Base-by-base conservation (phyloP, 2,113 vertebrate species). In the Thymallus thymallus region DNA sequence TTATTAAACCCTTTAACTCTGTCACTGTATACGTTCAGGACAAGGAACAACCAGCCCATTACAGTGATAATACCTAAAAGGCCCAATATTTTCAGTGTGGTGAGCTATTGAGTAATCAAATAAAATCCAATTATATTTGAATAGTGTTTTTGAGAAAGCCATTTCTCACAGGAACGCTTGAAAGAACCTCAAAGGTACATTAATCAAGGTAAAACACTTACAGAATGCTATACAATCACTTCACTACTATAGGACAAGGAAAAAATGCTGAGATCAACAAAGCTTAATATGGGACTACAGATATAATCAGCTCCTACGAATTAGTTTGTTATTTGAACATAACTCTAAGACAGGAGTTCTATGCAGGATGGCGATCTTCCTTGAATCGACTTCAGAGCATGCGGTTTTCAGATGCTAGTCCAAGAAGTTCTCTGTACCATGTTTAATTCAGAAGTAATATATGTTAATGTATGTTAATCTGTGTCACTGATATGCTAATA, bases 401-500 rank as follows among this genome's bases (percentile, higher is more conserved):
- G 63, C 79, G 65, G 79, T 82, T 88, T 88, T 88, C 85, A 91
- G 87, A 89, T 87, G 84, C 83, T 75, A 80, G 82, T 92, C 85
- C 88, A 88, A 87, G 68, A 88, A 88, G 82, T 89, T 82, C 81
- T 82, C 80, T 83, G 86, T 77, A 71, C 76, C 81, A 84, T 88
- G 86, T 86, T 88, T 89, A 89, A 89, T 88, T 88, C 85, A 88
- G 67, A 74, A 18, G 56, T 88, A 92, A 91, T 91, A 71, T 90
- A 92, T 92, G 92, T 85, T 89, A 93, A 91, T 92, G 67, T 92
- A 92, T 91, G 90, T 83, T 92, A 92, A 93, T 93, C 91, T 90
- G 82, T 90, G 87, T 89, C 86, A 92, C 85, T 90, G 89, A 90
- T 90, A 93, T 93, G 90, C 84, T 90, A 91, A 92, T 90, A 80